Evolutionary conservation across 2,797 vertebrate genomes (phyloP).

Genomic region (Coendou prehensilis): DNA sequence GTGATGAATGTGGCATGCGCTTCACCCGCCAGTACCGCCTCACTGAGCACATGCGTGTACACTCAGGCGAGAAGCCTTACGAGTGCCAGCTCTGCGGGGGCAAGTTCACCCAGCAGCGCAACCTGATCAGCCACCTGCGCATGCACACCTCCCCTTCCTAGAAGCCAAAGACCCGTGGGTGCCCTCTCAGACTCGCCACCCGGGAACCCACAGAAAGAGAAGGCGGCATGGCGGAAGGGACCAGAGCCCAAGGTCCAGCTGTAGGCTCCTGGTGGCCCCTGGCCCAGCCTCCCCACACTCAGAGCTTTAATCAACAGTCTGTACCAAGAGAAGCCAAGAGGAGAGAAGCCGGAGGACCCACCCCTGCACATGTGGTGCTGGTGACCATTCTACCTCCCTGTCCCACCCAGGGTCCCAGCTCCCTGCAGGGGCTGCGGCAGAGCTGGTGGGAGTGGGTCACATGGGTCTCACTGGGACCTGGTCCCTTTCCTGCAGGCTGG

Average conservation of each 20-base stretch:
- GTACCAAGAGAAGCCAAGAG: constrained; percentile 76
- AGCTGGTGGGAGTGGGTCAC: neutral
- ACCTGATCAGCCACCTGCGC: constrained; percentile 99
- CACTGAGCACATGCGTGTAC: constrained; percentile 99
- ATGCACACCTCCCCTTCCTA: constrained; percentile 99
- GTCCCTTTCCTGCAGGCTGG: neutral
- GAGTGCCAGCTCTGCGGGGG: constrained; percentile 99
- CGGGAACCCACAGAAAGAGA: constrained; percentile 74
- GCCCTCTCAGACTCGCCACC: constrained; percentile 89
- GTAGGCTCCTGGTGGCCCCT: constrained; percentile 78
- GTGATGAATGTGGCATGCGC: constrained; percentile 99
- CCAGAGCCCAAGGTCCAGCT: constrained; percentile 57
- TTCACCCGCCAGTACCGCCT: constrained; percentile 99
- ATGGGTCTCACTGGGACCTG: neutral
- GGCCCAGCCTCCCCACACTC: constrained; percentile 29
- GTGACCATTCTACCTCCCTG: constrained; percentile 72
- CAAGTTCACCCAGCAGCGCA: constrained; percentile 99
- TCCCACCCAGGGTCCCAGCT: neutral
- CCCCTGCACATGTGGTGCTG: neutral
- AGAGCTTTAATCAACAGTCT: constrained; percentile 83
- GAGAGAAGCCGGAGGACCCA: neutral
- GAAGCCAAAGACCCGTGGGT: constrained; percentile 94
- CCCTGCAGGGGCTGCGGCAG: neutral
- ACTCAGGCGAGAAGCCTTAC: constrained; percentile 99
- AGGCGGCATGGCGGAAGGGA: constrained; percentile 53